These are phyloP conservation scores for Theretra japonica DNA, from an alignment of 2,888 invertebrate genomes.

Conservation along the genomic window DNA sequence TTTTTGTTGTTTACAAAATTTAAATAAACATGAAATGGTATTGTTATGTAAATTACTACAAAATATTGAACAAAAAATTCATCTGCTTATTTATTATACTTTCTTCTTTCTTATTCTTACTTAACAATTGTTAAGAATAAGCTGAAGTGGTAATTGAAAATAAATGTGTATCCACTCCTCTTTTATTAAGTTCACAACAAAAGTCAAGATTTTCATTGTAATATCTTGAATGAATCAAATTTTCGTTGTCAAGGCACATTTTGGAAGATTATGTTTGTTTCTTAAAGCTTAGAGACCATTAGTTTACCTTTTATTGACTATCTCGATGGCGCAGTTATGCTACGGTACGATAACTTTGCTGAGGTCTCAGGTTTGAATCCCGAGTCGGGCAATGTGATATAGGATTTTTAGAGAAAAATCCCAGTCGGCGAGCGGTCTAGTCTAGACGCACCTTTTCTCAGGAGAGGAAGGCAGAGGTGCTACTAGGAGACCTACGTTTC, in stretches of 20 bases:
- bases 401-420: too few relatives aligned
- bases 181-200: constrained; percentile 28
- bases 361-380: too few relatives aligned
- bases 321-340: too few relatives aligned
- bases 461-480: too few relatives aligned
- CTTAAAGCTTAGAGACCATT: neutral
- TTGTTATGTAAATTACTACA: too few relatives aligned
- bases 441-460: too few relatives aligned
- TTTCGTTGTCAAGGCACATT: neutral
- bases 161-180: constrained; percentile 27
- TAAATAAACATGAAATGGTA: neutral
- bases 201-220: constrained; percentile 27
- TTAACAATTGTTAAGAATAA: constrained; percentile 16
- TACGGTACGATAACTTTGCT: too few relatives aligned
- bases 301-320: too few relatives aligned
- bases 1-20: neutral
- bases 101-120: constrained; percentile 1
- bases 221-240: constrained; percentile 5
- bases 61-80: neutral
- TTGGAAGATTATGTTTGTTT: neutral
- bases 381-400: too few relatives aligned
- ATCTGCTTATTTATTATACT: neutral
- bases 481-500: too few relatives aligned
- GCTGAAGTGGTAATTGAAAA: constrained; percentile 28
- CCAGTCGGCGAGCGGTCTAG: too few relatives aligned